phyloP scores from a whole-genome alignment of 2,888 invertebrate species.

The Calameuta pallipes region DNA sequence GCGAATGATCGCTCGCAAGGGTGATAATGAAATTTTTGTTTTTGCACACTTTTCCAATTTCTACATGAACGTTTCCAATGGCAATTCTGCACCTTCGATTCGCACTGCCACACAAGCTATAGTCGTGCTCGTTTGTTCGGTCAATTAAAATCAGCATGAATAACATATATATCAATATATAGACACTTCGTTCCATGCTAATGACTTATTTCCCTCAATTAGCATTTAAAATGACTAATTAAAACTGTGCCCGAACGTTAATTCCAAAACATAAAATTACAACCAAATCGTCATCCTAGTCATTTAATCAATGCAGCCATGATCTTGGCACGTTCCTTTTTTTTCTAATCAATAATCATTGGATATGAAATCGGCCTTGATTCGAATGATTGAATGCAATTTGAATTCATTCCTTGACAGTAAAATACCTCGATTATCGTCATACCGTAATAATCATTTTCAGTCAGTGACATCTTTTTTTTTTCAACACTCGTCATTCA shows the following conservation, averaged over 20 bases:
- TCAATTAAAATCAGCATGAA: background rate
- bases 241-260: background rate
- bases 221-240: background rate
- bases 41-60: background rate
- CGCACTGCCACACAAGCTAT: background rate
- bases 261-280: background rate
- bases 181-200: background rate
- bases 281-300: background rate
- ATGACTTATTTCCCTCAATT: background rate
- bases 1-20: background rate
- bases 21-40: background rate
- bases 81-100: background rate
- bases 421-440: too few relatives aligned
- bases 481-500: fast-evolving
- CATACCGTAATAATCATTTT: too few relatives aligned
- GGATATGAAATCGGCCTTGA: too few relatives aligned
- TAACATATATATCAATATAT: background rate
- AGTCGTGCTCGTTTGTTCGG: too few relatives aligned
- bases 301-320: background rate
- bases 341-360: background rate
- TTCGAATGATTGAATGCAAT: too few relatives aligned
- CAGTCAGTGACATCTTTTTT: too few relatives aligned
- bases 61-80: background rate
- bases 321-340: background rate
- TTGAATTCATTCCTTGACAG: too few relatives aligned